Base-by-base conservation (phyloP, 1,140 invertebrate genomes). In the Drosophila nebulosa region DNA sequence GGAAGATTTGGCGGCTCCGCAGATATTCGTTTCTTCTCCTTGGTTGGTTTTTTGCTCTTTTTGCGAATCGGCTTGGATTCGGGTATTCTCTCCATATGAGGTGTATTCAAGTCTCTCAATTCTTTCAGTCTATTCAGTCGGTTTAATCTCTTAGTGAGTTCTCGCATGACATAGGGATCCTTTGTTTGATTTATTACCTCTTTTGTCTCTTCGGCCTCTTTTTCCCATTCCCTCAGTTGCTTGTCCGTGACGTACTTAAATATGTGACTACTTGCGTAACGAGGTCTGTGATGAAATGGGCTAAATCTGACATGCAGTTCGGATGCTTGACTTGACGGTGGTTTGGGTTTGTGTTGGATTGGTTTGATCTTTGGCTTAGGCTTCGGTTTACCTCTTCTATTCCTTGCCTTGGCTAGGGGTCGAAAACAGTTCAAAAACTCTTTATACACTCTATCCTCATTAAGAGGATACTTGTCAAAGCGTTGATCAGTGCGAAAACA, bases 391-490 rank as follows among this genome's bases (percentile, higher is more conserved):
- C n/a, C 1, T 0, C 24, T 32, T 16, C 10, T 61, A 68, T 24
- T 10, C 6, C 12, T 57, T 21, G 0, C 4, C 16, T 16, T 5
- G 10, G 27, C 27, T 30, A 30, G 10, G 9, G 4, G 4, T 9
- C 4, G 9, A 55, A 79, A 79, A 27, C 76, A 79, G 14, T 52
- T 42, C 2, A 74, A 9, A 3, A 81, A 27, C n/a, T 81, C 59
- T 0, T 58, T 6, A 22, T 64, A 81, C 1, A 80, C 62, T 7
- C 4, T 50, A 9, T 64, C 27, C 21, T 18, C 5, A 16, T 22
- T 32, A 18, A 18, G 3, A 2, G 18, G 18, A 46, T 42, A 18
- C 9, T 32, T 9, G 1, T n/a, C n/a, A n/a, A n/a, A n/a, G n/a
- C n/a, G n/a, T n/a, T n/a, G n/a, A n/a, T 60, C n/a, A 10, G 22